Evolutionary conservation across 64 coral and sea anemone species (phyloP).

Genomic region (Stylophora pistillata): DNA sequence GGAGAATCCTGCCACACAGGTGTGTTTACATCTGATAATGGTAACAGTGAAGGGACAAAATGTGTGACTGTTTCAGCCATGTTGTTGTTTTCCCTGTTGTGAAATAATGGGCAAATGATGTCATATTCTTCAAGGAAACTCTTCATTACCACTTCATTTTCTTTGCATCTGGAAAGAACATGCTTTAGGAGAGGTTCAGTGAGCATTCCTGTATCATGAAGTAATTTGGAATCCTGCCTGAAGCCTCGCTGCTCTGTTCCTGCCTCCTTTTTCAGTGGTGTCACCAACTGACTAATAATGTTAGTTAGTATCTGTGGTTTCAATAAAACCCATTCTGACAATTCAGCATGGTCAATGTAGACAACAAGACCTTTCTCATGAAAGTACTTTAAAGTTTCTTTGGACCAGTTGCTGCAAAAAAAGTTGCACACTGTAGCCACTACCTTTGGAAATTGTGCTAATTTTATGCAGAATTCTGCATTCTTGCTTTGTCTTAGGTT

Average conservation of each 20-base stretch:
- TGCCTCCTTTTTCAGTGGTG: background rate
- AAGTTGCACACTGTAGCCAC: slow-evolving; percentile 34
- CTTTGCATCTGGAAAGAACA: background rate
- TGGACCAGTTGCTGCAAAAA: slow-evolving; percentile 30
- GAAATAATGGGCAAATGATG: slow-evolving; percentile 45
- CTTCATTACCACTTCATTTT: background rate
- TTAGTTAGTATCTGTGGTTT: slow-evolving; percentile 45
- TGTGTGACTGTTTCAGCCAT: slow-evolving; percentile 18
- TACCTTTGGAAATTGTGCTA: background rate
- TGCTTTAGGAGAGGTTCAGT: slow-evolving; percentile 16
- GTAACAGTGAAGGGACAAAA: slow-evolving; percentile 60
- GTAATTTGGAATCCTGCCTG: slow-evolving; percentile 2
- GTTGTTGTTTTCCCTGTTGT: background rate
- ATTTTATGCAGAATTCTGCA: background rate
- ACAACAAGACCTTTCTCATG: slow-evolving; percentile 72
- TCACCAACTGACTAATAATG: slow-evolving; percentile 40
- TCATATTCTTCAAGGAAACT: slow-evolving; percentile 52
- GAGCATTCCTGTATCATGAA: slow-evolving; percentile 37
- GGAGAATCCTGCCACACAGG: slow-evolving; percentile 40
- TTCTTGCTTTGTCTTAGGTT: background rate
- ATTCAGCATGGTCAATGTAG: background rate
- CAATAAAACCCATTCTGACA: slow-evolving; percentile 63
- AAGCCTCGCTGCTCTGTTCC: slow-evolving; percentile 23
- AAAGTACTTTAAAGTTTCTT: slow-evolving; percentile 73
- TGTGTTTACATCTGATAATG: slow-evolving; percentile 18